Evolutionary conservation across 2,113 vertebrate genomes (phyloP).

Genomic region (Python bivittatus): DNA sequence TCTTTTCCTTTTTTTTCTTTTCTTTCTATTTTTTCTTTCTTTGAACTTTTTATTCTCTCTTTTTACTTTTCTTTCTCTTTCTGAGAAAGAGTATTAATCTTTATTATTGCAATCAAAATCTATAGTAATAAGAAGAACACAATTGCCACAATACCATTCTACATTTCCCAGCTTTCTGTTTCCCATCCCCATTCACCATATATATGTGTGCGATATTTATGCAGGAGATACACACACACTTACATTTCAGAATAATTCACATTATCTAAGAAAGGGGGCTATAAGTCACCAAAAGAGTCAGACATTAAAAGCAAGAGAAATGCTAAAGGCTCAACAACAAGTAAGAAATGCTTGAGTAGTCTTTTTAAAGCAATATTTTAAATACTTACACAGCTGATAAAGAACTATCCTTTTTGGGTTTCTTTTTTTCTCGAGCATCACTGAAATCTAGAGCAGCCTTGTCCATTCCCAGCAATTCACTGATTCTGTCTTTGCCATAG

Average conservation of each 20-base stretch:
- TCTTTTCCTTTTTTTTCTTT: no score
- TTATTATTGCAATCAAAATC: no score
- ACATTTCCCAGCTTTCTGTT: not conserved
- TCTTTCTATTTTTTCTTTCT: no score
- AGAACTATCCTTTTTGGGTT: conserved; percentile 93
- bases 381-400: conserved; percentile 90
- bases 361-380: not conserved
- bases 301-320: not conserved
- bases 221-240: not conserved
- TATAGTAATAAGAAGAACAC: no score
- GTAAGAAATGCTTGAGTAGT: not conserved
- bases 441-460: conserved; percentile 96
- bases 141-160: not conserved
- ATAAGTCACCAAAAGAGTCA: not conserved
- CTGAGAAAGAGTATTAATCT: no score
- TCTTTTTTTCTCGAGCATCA: conserved; percentile 90
- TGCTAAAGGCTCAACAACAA: not conserved
- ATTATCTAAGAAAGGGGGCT: not conserved
- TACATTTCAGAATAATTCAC: not conserved
- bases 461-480: conserved; percentile 94
- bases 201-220: not conserved
- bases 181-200: not conserved
- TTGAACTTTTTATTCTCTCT: no score
- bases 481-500: conserved; percentile 94
- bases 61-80: no score